Evolutionary conservation across 1,140 invertebrate genomes (phyloP).

Genomic region (Cherax quadricarinatus): DNA sequence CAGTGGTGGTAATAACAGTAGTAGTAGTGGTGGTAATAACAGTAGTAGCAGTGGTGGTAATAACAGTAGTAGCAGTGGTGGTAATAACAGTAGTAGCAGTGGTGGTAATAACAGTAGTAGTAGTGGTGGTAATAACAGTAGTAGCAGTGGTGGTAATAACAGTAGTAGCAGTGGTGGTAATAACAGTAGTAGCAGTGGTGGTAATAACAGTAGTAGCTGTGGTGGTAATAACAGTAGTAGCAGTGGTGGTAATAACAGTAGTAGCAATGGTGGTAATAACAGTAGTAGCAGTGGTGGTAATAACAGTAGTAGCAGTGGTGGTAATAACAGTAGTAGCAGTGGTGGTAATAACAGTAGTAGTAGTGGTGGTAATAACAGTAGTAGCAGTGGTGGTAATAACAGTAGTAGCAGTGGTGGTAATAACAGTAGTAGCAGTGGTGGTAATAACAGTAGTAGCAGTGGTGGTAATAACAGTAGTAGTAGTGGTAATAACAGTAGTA

Average conservation of each 20-base stretch:
- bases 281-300: conserved; percentile 17
- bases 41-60: too few relatives aligned
- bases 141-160: not conserved
- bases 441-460: too few relatives aligned
- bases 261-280: not conserved
- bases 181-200: too few relatives aligned
- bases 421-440: too few relatives aligned
- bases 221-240: too few relatives aligned
- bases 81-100: not conserved
- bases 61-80: not conserved
- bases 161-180: too few relatives aligned
- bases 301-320: conserved; percentile 17
- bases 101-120: not conserved
- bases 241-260: not conserved
- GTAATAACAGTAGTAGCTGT: too few relatives aligned
- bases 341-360: too few relatives aligned
- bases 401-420: too few relatives aligned
- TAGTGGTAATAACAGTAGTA: too few relatives aligned
- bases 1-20: not conserved
- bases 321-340: conserved; percentile 15
- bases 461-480: too few relatives aligned
- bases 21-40: too few relatives aligned
- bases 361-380: not conserved
- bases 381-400: not conserved
- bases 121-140: not conserved